Evolutionary conservation across 2,888 invertebrate genomes (phyloP).

Genomic region (Allolobophora icterica): DNA sequence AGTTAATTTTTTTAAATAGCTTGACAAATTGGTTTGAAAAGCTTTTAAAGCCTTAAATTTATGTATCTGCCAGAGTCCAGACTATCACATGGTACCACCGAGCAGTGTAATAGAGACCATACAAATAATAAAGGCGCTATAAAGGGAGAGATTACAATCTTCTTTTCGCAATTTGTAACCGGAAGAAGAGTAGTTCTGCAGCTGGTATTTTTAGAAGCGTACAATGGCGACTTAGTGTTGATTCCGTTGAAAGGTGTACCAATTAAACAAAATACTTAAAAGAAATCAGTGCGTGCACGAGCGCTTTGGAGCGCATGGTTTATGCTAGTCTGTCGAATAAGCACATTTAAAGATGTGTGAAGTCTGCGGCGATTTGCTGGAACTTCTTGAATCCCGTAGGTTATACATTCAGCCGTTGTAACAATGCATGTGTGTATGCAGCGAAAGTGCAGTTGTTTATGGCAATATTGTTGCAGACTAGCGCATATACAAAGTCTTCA

Average conservation of each 20-base stretch:
- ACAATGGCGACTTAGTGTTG: background rate
- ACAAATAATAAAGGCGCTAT: background rate
- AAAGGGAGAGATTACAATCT: background rate
- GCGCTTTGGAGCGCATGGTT: background rate
- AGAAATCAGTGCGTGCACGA: background rate
- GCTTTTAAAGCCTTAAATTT: too few species aligned
- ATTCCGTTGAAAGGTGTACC: background rate
- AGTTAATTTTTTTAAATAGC: too few species aligned
- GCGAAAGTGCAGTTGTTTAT: conserved; percentile 22
- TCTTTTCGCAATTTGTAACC: background rate
- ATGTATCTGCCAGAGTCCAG: too few species aligned
- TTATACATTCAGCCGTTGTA: conserved; percentile 28
- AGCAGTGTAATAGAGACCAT: too few species aligned
- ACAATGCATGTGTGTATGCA: background rate
- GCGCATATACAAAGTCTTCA: background rate
- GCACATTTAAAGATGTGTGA: conserved; percentile 79
- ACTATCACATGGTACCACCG: too few species aligned
- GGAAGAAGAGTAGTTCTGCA: background rate
- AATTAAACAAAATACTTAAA: background rate
- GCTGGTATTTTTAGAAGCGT: conserved; percentile 17
- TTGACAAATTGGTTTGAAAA: too few species aligned
- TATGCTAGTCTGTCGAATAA: conserved; percentile 11
- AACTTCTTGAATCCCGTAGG: conserved; percentile 86
- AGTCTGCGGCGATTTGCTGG: conserved; percentile 90
- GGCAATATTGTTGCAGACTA: conserved; percentile 7